Percentiles rank a stretch among this genome's conserved stretches.
Evolutionary conservation across 2,797 vertebrate genomes (phyloP).

Genomic region (Pyrocephalus nanus): DNA sequence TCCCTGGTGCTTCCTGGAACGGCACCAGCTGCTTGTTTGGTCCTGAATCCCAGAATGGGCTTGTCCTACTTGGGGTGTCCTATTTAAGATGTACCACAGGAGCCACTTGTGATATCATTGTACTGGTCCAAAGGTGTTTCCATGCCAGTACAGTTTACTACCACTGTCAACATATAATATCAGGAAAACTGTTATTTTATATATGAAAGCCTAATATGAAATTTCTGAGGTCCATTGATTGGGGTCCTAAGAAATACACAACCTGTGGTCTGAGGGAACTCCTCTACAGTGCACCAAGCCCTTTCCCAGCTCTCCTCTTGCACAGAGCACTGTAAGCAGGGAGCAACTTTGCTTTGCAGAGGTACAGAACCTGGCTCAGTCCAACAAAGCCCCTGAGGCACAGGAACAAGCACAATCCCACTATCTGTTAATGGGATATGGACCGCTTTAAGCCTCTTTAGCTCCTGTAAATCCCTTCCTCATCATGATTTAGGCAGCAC

Average conservation of each 20-base stretch:
- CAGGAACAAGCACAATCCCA: neutral
- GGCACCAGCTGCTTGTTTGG: neutral
- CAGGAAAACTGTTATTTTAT: neutral
- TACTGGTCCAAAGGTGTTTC: neutral
- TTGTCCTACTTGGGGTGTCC: neutral
- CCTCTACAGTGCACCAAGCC: neutral
- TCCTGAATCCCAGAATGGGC: neutral
- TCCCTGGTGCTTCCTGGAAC: neutral
- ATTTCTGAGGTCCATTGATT: neutral
- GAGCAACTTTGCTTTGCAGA: neutral
- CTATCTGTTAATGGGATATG: conserved; percentile 46
- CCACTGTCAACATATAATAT: neutral
- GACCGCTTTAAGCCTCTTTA: conserved; percentile 18
- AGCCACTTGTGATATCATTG: neutral
- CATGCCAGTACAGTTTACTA: neutral
- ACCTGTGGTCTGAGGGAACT: neutral
- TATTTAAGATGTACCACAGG: neutral
- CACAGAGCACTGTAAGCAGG: accelerated
- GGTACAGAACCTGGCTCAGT: neutral
- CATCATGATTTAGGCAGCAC: neutral
- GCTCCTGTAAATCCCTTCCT: conserved; percentile 34
- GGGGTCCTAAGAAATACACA: neutral
- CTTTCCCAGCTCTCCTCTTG: neutral
- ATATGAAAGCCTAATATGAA: neutral
- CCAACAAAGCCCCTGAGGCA: neutral